These are phyloP conservation scores for Falco rusticolus DNA, from an alignment of 2,797 vertebrate species.

Conservation along the genomic window DNA sequence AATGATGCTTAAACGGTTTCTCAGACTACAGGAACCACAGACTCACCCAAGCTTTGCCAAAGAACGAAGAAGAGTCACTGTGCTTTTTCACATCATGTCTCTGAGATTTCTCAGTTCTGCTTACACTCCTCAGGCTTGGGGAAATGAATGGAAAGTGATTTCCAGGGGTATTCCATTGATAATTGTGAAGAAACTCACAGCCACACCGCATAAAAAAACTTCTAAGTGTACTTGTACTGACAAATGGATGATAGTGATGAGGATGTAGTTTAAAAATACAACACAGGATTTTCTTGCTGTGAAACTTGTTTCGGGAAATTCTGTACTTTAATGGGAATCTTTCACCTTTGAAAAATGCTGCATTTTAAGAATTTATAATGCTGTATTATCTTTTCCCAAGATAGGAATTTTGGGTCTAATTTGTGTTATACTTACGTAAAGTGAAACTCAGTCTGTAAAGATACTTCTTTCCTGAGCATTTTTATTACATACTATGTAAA, in stretches of 20 bases:
- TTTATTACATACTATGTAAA: not conserved
- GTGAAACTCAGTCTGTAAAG: not conserved
- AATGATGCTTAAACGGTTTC: not conserved
- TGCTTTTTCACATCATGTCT: not conserved
- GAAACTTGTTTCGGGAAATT: conserved; percentile 15
- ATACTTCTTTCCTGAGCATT: not conserved
- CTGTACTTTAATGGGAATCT: not conserved
- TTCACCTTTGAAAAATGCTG: not conserved
- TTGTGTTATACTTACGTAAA: not conserved
- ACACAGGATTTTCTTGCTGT: not conserved
- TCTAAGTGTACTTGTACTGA: not conserved
- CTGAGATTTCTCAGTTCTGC: not conserved
- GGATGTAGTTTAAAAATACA: conserved; percentile 5
- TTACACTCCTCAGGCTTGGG: not conserved
- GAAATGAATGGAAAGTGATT: not conserved
- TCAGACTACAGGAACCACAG: not conserved
- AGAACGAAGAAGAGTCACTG: not conserved
- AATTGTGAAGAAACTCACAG: not conserved
- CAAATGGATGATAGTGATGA: not conserved
- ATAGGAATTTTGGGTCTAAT: not conserved
- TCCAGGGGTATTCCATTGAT: not conserved
- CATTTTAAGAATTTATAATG: not conserved
- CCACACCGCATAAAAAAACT: not conserved
- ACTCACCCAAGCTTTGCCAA: not conserved
- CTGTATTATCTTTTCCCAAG: not conserved